Evolutionary conservation across 2,888 invertebrate species (phyloP), one percentile per base, ranked within the genome.

Genomic region (Eudemis profundana): DNA sequence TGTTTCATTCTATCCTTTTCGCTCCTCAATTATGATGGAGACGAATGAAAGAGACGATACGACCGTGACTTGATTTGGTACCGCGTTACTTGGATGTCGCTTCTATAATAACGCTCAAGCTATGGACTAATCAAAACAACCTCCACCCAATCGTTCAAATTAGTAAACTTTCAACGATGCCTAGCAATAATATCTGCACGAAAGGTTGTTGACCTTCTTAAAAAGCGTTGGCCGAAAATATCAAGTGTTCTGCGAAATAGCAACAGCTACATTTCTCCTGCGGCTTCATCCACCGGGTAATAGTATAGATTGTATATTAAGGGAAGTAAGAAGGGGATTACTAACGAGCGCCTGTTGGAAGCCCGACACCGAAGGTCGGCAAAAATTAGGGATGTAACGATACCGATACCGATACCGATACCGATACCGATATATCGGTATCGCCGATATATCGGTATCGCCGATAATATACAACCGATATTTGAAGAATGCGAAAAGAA

Each of bases 121-220:
- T 29, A 42, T 17, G 12, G 2, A n/a, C 27, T 23, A 64, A 44
- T 59, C 36, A 51, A 19, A 46, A 51, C 50, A 38, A 64, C 14
- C 27, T 44, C 44, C 15, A 15, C 1, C 23, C 60, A 65, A 60
- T 59, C 36, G 38, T 12, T 38, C 51, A 59, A 50, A 57, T 57
- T 21, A 33, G 50, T 50, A 50, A 57, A 51, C 59, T 57, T 50
- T 51, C 51, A 36, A 23, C 44, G 14, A 50, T 10, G 5, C 17
- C 40, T 59, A 50, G 33, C 29, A 5, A 51, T 27, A 46, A 65
- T 29, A 46, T 59, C 51, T 65, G 46, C 44, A 46, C 33, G 8
- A 38, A 46, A 21, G 46, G 23, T 36, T 47, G 36, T 47, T 47
- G 47, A 59, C 19, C 14, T 42, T 7, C 23, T n/a, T n/a, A n/a